phyloP scores from a whole-genome alignment of 1,140 invertebrate species.

The Arion vulgaris region DNA sequence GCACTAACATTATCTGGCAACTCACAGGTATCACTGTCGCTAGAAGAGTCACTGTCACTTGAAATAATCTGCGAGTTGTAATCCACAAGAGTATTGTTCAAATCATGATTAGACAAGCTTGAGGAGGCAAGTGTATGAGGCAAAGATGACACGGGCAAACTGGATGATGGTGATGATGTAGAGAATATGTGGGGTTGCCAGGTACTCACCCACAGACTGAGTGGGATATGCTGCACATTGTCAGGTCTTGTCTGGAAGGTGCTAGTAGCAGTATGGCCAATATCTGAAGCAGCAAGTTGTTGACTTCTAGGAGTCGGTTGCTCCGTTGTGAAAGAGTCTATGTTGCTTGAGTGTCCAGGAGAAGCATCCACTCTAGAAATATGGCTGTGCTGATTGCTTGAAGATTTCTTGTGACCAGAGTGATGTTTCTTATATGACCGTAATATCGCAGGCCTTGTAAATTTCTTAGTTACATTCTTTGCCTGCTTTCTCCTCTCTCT shows the following conservation, averaged over 20 bases:
- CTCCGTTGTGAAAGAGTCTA: neutral
- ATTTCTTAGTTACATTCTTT: conserved; percentile 39
- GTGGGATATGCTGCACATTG: conserved; percentile 29
- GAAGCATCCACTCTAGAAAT: neutral
- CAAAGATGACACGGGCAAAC: neutral
- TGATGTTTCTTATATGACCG: conserved; percentile 56
- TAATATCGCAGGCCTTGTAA: neutral
- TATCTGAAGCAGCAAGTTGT: neutral
- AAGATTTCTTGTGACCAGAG: conserved; percentile 56
- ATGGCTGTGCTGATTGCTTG: neutral
- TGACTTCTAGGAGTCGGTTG: neutral
- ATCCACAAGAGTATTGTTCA: neutral
- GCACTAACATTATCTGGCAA: neutral
- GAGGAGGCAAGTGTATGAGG: neutral
- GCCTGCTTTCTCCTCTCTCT: conserved; percentile 42
- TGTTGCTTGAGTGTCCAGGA: neutral
- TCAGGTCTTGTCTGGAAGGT: conserved; percentile 20
- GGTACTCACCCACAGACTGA: conserved; percentile 34
- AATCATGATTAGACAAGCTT: neutral
- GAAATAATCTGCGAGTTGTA: conserved; percentile 5
- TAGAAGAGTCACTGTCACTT: conserved; percentile 34
- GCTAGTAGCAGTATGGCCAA: neutral
- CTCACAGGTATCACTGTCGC: conserved; percentile 15
- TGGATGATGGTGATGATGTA: conserved; percentile 9
- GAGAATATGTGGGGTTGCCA: conserved; percentile 31